Conservation (phyloP, 2,797 vertebrate species). For the Odontamblyopus rebecca region DNA sequence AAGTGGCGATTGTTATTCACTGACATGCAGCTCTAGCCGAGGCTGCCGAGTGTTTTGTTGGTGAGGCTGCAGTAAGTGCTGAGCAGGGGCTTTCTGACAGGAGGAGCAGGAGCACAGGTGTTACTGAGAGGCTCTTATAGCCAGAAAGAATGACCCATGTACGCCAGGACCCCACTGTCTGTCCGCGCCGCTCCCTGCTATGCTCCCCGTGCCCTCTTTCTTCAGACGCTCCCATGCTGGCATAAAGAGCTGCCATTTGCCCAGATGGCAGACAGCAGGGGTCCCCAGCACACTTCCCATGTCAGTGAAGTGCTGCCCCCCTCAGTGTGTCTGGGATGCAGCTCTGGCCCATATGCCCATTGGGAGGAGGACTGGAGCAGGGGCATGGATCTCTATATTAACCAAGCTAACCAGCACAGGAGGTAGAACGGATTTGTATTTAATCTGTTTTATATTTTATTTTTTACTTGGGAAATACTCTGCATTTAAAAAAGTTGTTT, state of each 20-base stretch:
- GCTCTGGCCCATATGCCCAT: constrained; percentile 51
- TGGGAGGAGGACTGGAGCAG: constrained; percentile 29
- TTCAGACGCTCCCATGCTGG: constrained; percentile 61
- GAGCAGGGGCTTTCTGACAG: constrained; percentile 75
- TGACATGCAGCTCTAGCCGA: constrained; percentile 64
- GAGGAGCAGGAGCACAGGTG: constrained; percentile 74
- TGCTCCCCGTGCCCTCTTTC: constrained; percentile 67
- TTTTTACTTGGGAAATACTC: not conserved
- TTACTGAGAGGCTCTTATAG: constrained; percentile 69
- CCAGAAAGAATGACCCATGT: constrained; percentile 70
- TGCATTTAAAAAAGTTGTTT: not conserved
- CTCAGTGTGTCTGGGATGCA: constrained; percentile 57
- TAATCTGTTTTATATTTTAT: not conserved
- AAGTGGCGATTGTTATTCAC: constrained; percentile 75
- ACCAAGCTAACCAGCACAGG: constrained; percentile 4
- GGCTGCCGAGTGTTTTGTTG: constrained; percentile 68
- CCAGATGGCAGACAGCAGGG: constrained; percentile 77
- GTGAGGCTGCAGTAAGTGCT: constrained; percentile 68
- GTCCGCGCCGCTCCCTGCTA: constrained; percentile 58
- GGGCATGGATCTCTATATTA: constrained; percentile 37
- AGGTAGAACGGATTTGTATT: not conserved
- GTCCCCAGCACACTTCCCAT: constrained; percentile 50
- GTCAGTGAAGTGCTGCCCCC: constrained; percentile 67
- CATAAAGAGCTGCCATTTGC: constrained; percentile 73
- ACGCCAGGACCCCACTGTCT: constrained; percentile 69